phyloP scores from a whole-genome alignment of 2,113 vertebrate genomes.

The Xenus cinereus region DNA sequence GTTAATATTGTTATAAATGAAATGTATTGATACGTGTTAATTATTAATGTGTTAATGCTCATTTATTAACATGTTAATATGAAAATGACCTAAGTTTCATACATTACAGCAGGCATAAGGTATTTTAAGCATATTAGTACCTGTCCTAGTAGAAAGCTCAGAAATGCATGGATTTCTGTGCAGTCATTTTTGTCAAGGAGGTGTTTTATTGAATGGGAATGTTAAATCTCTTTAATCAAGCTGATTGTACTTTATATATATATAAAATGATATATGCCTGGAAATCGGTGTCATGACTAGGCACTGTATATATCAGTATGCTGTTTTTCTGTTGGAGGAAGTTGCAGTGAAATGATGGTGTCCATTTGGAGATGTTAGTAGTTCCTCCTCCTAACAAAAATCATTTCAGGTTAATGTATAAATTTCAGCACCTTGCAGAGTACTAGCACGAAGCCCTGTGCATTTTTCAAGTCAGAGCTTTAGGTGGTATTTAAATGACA shows the following conservation, averaged over 20 bases:
- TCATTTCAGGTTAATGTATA: background rate
- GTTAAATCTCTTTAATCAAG: background rate
- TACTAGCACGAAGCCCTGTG: background rate
- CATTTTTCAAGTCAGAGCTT: background rate
- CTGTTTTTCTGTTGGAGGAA: background rate
- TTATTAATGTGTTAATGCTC: background rate
- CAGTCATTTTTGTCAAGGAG: background rate
- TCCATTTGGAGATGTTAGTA: background rate
- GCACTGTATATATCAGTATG: fast-evolving
- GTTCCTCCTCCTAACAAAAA: background rate
- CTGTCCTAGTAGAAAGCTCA: background rate
- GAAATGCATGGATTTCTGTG: background rate
- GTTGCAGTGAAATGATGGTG: background rate
- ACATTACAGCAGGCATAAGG: background rate
- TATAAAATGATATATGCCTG: too few species aligned
- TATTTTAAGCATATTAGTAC: background rate
- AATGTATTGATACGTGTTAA: background rate
- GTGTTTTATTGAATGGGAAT: background rate
- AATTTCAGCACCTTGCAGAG: background rate
- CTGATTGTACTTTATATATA: background rate
- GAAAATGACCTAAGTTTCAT: background rate
- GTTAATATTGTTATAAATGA: background rate
- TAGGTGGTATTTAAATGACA: background rate
- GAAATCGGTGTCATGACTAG: background rate
- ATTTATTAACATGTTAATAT: background rate